Conservation (phyloP, 1,140 invertebrate species). For the Bombus difficillimus region DNA sequence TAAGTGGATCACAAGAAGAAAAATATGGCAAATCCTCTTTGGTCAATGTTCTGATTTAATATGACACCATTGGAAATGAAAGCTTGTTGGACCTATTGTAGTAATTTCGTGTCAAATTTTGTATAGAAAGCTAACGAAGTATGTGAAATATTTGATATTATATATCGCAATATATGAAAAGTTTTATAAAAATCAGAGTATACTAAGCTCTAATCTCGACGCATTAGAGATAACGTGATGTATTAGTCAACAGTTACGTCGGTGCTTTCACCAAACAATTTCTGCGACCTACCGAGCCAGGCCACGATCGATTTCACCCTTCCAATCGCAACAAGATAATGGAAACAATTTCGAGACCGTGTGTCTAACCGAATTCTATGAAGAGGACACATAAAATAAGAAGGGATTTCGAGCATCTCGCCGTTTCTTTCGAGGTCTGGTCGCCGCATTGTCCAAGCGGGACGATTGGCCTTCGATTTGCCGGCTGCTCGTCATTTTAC, state of each 20-base stretch:
- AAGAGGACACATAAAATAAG: slow-evolving; percentile 1
- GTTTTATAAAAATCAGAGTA: no score
- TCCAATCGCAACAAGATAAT: neutral
- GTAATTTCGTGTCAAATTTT: no score
- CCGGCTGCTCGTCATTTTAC: slow-evolving; percentile 30
- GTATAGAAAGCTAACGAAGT: no score
- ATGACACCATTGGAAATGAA: no score
- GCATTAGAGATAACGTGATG: no score
- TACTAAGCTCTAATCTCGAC: no score
- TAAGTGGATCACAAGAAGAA: no score
- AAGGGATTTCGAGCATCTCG: slow-evolving; percentile 2
- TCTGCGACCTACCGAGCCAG: neutral
- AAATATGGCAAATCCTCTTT: no score
- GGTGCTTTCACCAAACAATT: neutral
- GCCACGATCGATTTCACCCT: neutral
- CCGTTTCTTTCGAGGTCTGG: neutral
- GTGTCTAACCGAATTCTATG: neutral
- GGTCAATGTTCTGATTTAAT: no score
- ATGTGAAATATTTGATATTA: no score
- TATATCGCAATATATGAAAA: no score
- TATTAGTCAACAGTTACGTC: neutral
- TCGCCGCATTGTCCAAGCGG: slow-evolving; percentile 8
- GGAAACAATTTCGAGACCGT: neutral
- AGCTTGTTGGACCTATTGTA: no score
- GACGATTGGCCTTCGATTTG: slow-evolving; percentile 36